These are phyloP conservation scores for Sphaerophoria taeniata DNA, from an alignment of 2,888 invertebrate species.

Conservation along the genomic window DNA sequence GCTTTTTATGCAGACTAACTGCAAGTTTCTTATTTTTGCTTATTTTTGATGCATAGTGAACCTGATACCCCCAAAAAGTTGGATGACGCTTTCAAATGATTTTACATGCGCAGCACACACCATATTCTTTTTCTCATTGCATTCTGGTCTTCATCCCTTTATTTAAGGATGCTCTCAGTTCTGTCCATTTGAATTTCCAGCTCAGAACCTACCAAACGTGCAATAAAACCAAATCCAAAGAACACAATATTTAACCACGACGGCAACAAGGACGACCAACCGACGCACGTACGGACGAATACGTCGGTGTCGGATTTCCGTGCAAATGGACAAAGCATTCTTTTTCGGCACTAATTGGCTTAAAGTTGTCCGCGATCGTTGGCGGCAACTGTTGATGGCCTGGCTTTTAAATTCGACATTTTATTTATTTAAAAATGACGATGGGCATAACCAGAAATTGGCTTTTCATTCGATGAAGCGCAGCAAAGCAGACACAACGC, in stretches of 20 bases:
- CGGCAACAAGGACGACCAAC: neutral
- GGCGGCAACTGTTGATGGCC: slow-evolving; percentile 65
- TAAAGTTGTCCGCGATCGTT: slow-evolving; percentile 66
- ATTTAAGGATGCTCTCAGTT: slow-evolving; percentile 4
- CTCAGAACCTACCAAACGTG: too few relatives aligned
- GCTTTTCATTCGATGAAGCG: neutral
- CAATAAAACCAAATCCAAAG: too few relatives aligned
- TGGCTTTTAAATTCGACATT: slow-evolving; percentile 70
- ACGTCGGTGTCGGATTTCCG: slow-evolving; percentile 62
- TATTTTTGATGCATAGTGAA: too few relatives aligned
- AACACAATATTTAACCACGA: neutral
- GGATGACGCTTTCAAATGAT: slow-evolving; percentile 10
- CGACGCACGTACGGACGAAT: slow-evolving; percentile 11
- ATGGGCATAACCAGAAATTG: slow-evolving; percentile 42
- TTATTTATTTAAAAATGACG: slow-evolving; percentile 57
- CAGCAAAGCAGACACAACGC: neutral
- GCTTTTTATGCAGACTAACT: too few relatives aligned
- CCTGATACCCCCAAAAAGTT: too few relatives aligned
- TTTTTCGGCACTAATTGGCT: slow-evolving; percentile 71
- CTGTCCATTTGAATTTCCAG: neutral
- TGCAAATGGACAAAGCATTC: slow-evolving; percentile 64
- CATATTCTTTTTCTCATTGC: slow-evolving; percentile 3
- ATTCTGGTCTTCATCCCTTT: slow-evolving; percentile 10
- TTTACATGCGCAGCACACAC: slow-evolving; percentile 45
- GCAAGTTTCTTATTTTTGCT: too few relatives aligned